Evolutionary conservation across 2,797 vertebrate species (phyloP).

Genomic region (Micropoecilia bifurca): DNA sequence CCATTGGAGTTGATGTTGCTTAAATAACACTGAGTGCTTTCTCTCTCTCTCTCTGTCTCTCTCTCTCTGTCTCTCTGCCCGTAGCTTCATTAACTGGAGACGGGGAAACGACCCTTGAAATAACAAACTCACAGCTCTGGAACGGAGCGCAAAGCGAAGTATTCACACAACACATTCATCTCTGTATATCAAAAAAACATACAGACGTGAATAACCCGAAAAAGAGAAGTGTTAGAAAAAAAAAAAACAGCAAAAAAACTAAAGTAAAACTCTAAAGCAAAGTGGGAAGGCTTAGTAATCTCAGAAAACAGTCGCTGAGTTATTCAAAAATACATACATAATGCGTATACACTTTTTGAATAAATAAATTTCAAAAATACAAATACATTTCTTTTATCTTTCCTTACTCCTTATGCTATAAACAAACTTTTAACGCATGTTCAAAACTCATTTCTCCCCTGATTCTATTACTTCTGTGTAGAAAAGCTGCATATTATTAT

Average conservation of each 20-base stretch:
- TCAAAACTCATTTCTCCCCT: conserved; percentile 49
- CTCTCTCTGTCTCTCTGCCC: conserved; percentile 28
- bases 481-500: conserved; percentile 40
- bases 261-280: conserved; percentile 38
- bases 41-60: conserved; percentile 5
- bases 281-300: conserved; percentile 18
- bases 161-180: conserved; percentile 20
- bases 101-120: conserved; percentile 35
- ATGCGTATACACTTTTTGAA: conserved; percentile 63
- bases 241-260: neutral
- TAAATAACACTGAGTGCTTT: conserved; percentile 47
- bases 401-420: conserved; percentile 50
- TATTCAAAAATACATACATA: conserved; percentile 68
- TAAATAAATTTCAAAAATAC: conserved; percentile 82
- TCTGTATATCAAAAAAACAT: conserved; percentile 4
- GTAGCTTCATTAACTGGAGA: conserved; percentile 54
- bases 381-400: conserved; percentile 58
- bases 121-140: conserved; percentile 45
- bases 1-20: conserved; percentile 38
- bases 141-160: conserved; percentile 16
- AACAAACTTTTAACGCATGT: conserved; percentile 61
- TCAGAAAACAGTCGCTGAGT: conserved; percentile 36
- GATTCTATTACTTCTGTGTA: conserved; percentile 33
- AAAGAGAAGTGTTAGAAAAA: conserved; percentile 46
- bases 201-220: conserved; percentile 25